Conservation (phyloP, 1,140 invertebrate species). For the Bombus turneri region DNA sequence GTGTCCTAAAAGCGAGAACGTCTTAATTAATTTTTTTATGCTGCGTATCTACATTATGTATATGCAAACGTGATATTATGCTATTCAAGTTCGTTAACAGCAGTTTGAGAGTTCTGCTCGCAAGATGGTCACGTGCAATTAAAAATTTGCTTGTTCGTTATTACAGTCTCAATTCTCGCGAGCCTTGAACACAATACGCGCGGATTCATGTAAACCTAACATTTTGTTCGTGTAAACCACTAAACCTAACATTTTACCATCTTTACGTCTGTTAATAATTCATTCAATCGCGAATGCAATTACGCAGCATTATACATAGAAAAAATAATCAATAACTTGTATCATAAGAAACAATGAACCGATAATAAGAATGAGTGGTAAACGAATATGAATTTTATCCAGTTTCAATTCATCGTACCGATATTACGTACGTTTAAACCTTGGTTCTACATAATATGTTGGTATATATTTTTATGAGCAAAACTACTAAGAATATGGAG, state of each 20-base stretch:
- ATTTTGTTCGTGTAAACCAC: conserved; percentile 4
- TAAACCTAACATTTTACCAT: conserved; percentile 9
- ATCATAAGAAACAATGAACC: conserved; percentile 1
- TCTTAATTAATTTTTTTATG: conserved; percentile 46
- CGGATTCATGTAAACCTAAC: conserved; percentile 16
- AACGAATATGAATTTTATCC: background rate
- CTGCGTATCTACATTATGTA: conserved; percentile 36
- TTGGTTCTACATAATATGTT: conserved; percentile 11
- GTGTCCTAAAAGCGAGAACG: conserved; percentile 45
- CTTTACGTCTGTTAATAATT: background rate
- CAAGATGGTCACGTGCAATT: conserved; percentile 29
- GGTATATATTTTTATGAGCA: background rate
- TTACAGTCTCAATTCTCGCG: conserved; percentile 43
- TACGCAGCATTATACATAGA: conserved; percentile 5
- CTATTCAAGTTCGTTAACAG: background rate
- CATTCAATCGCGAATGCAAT: background rate
- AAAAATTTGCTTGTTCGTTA: conserved; percentile 23
- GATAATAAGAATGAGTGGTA: background rate
- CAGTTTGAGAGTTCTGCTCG: conserved; percentile 4
- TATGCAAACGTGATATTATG: conserved; percentile 4
- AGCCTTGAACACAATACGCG: conserved; percentile 59
- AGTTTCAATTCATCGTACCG: background rate
- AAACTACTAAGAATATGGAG: background rate
- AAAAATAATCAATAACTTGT: background rate
- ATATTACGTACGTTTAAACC: conserved; percentile 20